Evolutionary conservation across 1,140 invertebrate species (phyloP), one percentile per base, ranked within the genome.

Genomic region (Tribolium madens): DNA sequence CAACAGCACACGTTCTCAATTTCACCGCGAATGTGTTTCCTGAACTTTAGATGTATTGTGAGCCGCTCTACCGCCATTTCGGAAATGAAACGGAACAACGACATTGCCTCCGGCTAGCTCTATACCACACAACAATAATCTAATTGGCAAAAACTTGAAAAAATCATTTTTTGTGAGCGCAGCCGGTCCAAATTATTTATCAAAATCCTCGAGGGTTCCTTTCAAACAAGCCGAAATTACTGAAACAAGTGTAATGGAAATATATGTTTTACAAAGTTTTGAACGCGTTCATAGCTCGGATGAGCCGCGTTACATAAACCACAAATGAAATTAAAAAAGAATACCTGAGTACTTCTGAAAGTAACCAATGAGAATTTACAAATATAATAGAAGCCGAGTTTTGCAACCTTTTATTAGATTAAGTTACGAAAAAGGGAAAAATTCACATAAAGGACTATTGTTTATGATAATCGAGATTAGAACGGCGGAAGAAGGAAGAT

Each of bases 1-100:
- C 84, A 80, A 73, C 80, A 57, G 64, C 76, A 79, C 80, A 80
- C 80, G 79, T 79, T 78, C 73, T 68, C 76, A 77, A 77, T 77
- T 78, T 76, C 64, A 74, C 75, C 78, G 64, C 71, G 78, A 77
- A 74, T 60, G 53, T 60, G 53, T 60, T 60, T 60, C 53, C 17
- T 60, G 17, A 60, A 60, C 7, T 60, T 60, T 60, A 60, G 53
- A 60, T 60, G 53, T 60, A 60, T 60, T 26, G 53, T 60, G 53
- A 21, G 53, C 5, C 3, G 15, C 3, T 53, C 50, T 53, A 53
- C 15, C 17, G 53, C 53, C 15, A 60, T 15, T 10, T 60, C 53
- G 53, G 53, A 60, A 60, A 60, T 60, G 53, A 26, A 60, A 60
- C 18, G 53, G 46, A 26, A 53, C 50, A 60, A 60, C 53, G 18